Evolutionary conservation across 53 echinoderm and acorn worm genomes (phyloP).

Genomic region (Patiria pectinifera): DNA sequence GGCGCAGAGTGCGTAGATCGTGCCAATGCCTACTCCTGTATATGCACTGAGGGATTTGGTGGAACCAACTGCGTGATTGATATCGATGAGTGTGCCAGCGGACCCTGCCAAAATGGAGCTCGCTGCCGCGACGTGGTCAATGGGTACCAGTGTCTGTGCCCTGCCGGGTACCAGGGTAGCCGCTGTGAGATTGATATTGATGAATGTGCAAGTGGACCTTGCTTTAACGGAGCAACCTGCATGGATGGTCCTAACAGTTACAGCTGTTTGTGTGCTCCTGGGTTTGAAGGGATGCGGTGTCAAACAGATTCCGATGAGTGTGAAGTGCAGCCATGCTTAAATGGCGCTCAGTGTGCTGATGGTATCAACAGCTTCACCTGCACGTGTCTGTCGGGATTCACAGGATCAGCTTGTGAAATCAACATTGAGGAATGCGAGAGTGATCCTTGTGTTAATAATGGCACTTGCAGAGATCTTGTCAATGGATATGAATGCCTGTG

Average conservation of each 20-base stretch:
- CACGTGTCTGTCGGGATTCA: conserved; percentile 53
- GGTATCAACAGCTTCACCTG: conserved; percentile 39
- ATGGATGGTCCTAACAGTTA: conserved; percentile 19
- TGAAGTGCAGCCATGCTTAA: conserved; percentile 76
- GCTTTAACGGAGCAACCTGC: conserved; percentile 45
- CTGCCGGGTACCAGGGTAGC: conserved; percentile 28
- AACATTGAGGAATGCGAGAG: conserved; percentile 67
- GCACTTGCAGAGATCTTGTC: conserved; percentile 41
- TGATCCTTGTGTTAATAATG: conserved; percentile 50
- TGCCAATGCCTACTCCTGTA: conserved; percentile 57
- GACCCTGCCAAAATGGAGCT: conserved; percentile 59
- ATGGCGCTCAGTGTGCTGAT: conserved; percentile 77
- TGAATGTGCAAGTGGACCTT: conserved; percentile 43
- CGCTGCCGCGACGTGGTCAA: conserved; percentile 37
- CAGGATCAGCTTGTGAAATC: conserved; percentile 58
- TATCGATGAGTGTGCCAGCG: conserved; percentile 50
- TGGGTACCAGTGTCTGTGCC: conserved; percentile 49
- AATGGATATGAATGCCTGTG: conserved; percentile 48
- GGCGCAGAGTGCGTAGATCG: conserved; percentile 64
- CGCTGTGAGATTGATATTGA: conserved; percentile 41
- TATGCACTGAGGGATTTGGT: conserved; percentile 48
- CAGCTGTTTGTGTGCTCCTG: background rate
- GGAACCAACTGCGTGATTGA: conserved; percentile 55
- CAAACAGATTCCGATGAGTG: conserved; percentile 72
- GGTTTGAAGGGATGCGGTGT: conserved; percentile 53